Evolutionary conservation across 2,797 vertebrate genomes (phyloP), one percentile per base, ranked within the genome.

Genomic region (Rhodeus uyekii): DNA sequence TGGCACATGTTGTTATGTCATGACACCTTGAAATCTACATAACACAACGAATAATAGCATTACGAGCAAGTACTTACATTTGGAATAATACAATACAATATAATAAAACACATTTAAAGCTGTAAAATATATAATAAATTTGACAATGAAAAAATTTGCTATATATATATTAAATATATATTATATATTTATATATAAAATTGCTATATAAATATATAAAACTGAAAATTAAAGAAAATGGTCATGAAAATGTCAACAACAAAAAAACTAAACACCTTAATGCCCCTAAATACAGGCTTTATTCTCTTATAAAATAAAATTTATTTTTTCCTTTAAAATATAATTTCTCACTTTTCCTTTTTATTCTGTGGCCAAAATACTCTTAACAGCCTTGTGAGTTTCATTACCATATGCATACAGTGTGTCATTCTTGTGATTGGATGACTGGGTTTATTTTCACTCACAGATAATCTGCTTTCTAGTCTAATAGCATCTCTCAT

Each of bases 361-460:
- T 19, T 8, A 48, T 18, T 50, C 18, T 12, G 3, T 53, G 71
- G 22, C 24, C 32, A 73, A 42, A 22, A n/a, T 42, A 18, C 50
- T 39, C 2, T 53, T 29, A 16, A 55, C 32, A 24, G 14, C 53
- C 24, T 42, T 61, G 9, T 76, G 24, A 61, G 16, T 22, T 76
- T 63, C 6, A 75, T 60, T 60, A 60, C 24, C 5, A 0, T 42
- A 39, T 58, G 50, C n/a, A 27, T 27, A 27, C 4, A 29, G 36
- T 14, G 64, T 76, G 36, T 18, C 8, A 73, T 53, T 32, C 34
- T 42, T n/a, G 65, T 67, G 38, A 76, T 63, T 77, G 67, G 42
- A 22, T 64, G 24, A 63, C 48, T 42, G 22, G 60, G 46, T 73
- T 83, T 76, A 27, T 42, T 76, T 55, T 61, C 14, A 60, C 18